Evolutionary conservation across 53 echinoderm and acorn worm genomes (phyloP), one percentile per base, ranked within the genome.

Genomic region (Arbacia lixula): DNA sequence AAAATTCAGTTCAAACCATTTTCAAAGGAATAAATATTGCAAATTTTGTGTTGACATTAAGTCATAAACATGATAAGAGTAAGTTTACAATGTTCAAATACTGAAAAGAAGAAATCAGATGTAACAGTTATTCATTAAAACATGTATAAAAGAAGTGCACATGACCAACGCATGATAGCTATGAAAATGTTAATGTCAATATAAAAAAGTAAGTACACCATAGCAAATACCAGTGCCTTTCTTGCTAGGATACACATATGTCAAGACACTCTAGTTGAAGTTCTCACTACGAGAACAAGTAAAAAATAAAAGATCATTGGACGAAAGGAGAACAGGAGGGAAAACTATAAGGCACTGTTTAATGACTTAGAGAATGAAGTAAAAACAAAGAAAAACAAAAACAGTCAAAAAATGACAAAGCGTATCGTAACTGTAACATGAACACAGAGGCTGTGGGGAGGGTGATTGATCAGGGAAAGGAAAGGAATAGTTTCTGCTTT

Each of bases 131-230:
- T 50, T 6, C 22, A 12, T 21, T 20, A 12, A 74, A 71, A 71
- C 49, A 16, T 0, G 34, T 74, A 74, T 74, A 11, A 77, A 57
- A 56, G 58, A 64, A 64, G 30, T 53, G 17, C 5, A 77, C 14
- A 58, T 38, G 58, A 39, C 37, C n/a, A 37, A 33, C 26, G 25
- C 19, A 53, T 33, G 56, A 14, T 6, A 54, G 53, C 75, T 75
- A 75, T 75, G 75, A 75, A 75, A 77, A 55, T 36, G 40, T 58
- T n/a, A 56, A 77, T 21, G 17, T 36, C 57, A 60, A 58, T 77
- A 58, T 77, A 77, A 77, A 76, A n/a, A 77, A 77, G 77, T 77
- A 77, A 77, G 77, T 77, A 77, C 60, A 77, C 77, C 77, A 36
- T 58, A 77, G 77, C 56, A 33, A 75, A 75, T 52, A 2, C 17